Evolutionary conservation across 2,888 invertebrate genomes (phyloP).

Genomic region (Cabera pusaria): DNA sequence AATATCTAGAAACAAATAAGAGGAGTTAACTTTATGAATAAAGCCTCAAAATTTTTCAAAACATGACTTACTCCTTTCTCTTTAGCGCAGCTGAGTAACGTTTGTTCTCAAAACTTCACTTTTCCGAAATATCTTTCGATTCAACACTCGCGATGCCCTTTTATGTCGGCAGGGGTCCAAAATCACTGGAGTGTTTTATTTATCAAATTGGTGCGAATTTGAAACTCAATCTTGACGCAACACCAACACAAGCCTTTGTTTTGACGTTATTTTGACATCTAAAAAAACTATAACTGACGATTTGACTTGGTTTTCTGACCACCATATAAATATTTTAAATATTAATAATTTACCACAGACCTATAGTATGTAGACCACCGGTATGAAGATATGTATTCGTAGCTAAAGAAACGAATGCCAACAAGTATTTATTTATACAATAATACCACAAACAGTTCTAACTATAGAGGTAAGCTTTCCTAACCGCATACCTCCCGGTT

Average conservation of each 20-base stretch:
- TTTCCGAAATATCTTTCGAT: constrained; percentile 35
- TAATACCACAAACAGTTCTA: constrained; percentile 42
- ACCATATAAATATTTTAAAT: too few relatives aligned
- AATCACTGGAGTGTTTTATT: constrained; percentile 31
- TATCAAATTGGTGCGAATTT: constrained; percentile 29
- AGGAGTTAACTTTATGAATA: too few relatives aligned
- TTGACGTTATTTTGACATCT: constrained; percentile 10
- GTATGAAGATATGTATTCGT: too few relatives aligned
- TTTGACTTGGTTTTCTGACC: constrained; percentile 7
- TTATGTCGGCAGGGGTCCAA: constrained; percentile 38
- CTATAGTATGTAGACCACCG: too few relatives aligned
- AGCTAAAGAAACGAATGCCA: too few relatives aligned
- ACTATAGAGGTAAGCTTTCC: constrained; percentile 57
- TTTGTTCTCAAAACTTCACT: constrained; percentile 42
- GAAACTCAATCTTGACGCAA: constrained; percentile 28
- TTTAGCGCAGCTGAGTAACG: too few relatives aligned
- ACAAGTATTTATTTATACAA: too few relatives aligned
- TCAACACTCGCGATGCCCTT: constrained; percentile 33
- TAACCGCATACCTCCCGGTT: constrained; percentile 67
- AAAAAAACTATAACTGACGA: constrained; percentile 2
- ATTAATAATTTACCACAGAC: too few relatives aligned
- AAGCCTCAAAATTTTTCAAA: too few relatives aligned
- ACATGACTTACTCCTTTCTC: too few relatives aligned
- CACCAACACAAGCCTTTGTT: constrained; percentile 27
- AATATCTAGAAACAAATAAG: too few relatives aligned